A percentile compares a stretch with the other conserved stretches of the same genome.
These are phyloP conservation scores for Mycteria americana DNA, from an alignment of 2,797 vertebrate genomes.

Conservation along the genomic window DNA sequence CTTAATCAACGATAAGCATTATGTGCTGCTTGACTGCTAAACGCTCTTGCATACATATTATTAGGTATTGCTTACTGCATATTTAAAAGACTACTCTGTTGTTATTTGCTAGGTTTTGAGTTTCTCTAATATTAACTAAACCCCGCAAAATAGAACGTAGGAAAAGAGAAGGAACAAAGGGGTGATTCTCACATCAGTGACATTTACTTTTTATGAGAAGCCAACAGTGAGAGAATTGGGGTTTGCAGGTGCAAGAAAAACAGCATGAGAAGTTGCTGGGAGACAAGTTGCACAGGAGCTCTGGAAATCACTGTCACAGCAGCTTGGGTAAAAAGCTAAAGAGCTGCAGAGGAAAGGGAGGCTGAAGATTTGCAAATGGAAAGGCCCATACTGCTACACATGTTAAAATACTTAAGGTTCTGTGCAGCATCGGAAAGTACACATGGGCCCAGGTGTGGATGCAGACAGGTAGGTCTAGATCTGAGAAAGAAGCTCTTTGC, in stretches of 20 bases:
- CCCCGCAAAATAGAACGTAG: not conserved
- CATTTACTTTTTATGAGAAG: not conserved
- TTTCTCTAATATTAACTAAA: not conserved
- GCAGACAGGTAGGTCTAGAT: not conserved
- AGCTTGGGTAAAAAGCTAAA: not conserved
- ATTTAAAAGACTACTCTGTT: not conserved
- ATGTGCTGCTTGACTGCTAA: not conserved
- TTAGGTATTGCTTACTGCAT: not conserved
- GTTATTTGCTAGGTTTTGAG: not conserved
- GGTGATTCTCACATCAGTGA: not conserved
- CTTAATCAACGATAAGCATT: not conserved
- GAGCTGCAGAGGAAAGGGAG: not conserved
- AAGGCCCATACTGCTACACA: not conserved
- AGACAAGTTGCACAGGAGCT: not conserved
- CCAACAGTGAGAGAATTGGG: not conserved
- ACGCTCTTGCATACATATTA: not conserved
- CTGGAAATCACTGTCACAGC: not conserved
- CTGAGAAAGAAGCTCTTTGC: not conserved
- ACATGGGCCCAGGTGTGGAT: accelerated
- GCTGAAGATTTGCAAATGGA: not conserved
- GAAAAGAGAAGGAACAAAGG: not conserved
- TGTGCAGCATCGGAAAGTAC: not conserved
- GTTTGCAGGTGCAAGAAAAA: not conserved
- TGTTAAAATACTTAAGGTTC: not conserved
- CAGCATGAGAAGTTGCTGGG: accelerated